Percentiles rank a stretch among this genome's conserved stretches.
These are phyloP conservation scores for Zoanthus sociatus DNA, from an alignment of 92 coral and sea anemone species.

Conservation along the genomic window DNA sequence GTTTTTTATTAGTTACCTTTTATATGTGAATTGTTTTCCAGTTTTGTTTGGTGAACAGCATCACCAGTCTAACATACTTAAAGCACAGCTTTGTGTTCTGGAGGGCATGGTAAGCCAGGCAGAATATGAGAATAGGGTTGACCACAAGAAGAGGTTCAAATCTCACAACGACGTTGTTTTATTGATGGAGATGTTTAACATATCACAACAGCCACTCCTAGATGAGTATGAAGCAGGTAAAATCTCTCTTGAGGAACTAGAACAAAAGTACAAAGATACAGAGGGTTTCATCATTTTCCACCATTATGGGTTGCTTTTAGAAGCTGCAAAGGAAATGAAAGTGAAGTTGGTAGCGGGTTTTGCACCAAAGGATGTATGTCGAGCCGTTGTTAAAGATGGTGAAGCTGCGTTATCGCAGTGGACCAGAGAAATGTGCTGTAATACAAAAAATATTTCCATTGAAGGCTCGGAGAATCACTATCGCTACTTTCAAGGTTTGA, in stretches of 20 bases:
- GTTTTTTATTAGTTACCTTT: background rate
- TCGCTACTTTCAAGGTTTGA: conserved; percentile 77
- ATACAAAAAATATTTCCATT: conserved; percentile 63
- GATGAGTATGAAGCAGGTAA: conserved; percentile 72
- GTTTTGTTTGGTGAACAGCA: conserved; percentile 90
- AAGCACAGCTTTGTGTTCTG: conserved; percentile 82
- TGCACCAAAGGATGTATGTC: conserved; percentile 72
- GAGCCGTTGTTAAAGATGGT: conserved; percentile 66
- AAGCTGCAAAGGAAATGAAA: conserved; percentile 72
- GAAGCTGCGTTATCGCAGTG: conserved; percentile 58
- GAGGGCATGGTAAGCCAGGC: conserved; percentile 82
- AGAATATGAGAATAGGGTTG: conserved; percentile 24
- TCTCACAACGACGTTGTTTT: conserved; percentile 51
- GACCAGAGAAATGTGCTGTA: conserved; percentile 63
- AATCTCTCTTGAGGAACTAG: conserved; percentile 72
- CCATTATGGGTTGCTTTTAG: conserved; percentile 76
- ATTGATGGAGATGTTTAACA: conserved; percentile 83
- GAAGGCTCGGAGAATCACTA: conserved; percentile 86
- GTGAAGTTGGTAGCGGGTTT: conserved; percentile 78
- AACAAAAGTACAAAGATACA: conserved; percentile 65
- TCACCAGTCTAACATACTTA: conserved; percentile 72
- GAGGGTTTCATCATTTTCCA: conserved; percentile 70
- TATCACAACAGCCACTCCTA: conserved; percentile 74
- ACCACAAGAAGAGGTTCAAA: background rate
- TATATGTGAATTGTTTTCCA: conserved; percentile 39